Conservation (phyloP, 2,797 vertebrate genomes). For the Labroides dimidiatus region DNA sequence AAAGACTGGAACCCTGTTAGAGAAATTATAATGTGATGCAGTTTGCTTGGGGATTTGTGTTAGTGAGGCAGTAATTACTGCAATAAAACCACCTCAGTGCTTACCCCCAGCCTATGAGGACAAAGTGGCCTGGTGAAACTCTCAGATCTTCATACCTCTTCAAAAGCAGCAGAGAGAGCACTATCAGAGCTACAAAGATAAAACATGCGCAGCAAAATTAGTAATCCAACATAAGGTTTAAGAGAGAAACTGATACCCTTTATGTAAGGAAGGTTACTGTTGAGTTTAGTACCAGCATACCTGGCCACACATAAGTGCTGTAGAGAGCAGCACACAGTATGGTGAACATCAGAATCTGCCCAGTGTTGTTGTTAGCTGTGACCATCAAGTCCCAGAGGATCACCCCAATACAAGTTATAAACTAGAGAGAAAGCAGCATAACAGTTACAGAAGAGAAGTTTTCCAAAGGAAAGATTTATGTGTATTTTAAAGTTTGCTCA, state of each 20-base stretch:
- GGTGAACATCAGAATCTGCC: constrained; percentile 90
- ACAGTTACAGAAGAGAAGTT: constrained; percentile 1
- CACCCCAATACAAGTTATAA: constrained; percentile 92
- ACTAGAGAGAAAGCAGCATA: constrained; percentile 78
- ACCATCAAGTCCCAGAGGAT: constrained; percentile 92
- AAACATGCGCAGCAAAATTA: background rate
- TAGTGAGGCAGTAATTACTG: background rate
- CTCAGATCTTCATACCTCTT: constrained; percentile 86
- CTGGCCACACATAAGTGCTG: constrained; percentile 95
- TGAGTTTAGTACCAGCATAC: constrained; percentile 76
- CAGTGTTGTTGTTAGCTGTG: constrained; percentile 83
- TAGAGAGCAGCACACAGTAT: constrained; percentile 93
- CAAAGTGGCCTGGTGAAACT: constrained; percentile 83
- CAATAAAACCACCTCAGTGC: background rate
- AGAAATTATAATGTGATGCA: constrained; percentile 6
- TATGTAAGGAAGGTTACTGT: background rate
- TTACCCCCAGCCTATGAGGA: constrained; percentile 95
- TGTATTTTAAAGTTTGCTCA: constrained; percentile 64
- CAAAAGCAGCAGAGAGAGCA: constrained; percentile 89
- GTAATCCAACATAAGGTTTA: background rate
- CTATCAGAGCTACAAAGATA: constrained; percentile 88
- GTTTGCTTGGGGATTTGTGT: constrained; percentile 3
- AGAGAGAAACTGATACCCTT: background rate
- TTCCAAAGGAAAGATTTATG: background rate
- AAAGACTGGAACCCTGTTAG: constrained; percentile 87